Evolutionary conservation across 2,113 vertebrate genomes (phyloP), one percentile per base, ranked within the genome.

Genomic region (Bos taurus): DNA sequence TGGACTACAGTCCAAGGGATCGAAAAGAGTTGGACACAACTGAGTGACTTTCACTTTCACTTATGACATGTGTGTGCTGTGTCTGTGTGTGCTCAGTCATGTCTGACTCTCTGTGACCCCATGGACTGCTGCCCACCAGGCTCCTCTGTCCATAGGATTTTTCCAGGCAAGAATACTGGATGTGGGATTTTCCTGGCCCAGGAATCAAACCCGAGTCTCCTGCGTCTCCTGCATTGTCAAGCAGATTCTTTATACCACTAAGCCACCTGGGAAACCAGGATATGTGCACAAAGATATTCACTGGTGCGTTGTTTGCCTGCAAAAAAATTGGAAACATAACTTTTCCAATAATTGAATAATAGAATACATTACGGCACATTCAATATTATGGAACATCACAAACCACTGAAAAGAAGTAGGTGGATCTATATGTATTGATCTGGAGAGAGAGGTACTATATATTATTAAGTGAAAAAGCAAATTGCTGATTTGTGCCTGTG

Each of bases 61-160:
- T 2, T 71, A 36, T 36, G n/a, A 71, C 19, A 1, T 26, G 23
- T 77, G 71, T 43, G 36, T 0, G 1, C 0, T 26, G 36, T 43
- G 23, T 74, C 11, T 0, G 0, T 77, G 36, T 26, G 23, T 26
- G 23, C 13, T 77, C 13, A 7, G 71, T 43, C 36, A 26, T 25
- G 36, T 43, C 21, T 43, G 40, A 77, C 71, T 77, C 71, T 77
- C 40, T 77, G 71, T 0, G 40, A 77, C 36, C 40, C 23, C 71
- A 14, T 77, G 23, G 6, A 43, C 71, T 77, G 71, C 40, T 25
- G 40, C 71, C 71, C 36, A 25, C 40, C 36, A 77, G 71, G 40
- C 40, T 77, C 40, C 40, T 77, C 40, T 77, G 40, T 77, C 71
- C 71, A 43, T 43, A 43, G 23, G 12, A 43, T 3, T 77, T 77